Base-by-base conservation (phyloP, 2,797 vertebrate genomes). In the Gallirallus australis region DNA sequence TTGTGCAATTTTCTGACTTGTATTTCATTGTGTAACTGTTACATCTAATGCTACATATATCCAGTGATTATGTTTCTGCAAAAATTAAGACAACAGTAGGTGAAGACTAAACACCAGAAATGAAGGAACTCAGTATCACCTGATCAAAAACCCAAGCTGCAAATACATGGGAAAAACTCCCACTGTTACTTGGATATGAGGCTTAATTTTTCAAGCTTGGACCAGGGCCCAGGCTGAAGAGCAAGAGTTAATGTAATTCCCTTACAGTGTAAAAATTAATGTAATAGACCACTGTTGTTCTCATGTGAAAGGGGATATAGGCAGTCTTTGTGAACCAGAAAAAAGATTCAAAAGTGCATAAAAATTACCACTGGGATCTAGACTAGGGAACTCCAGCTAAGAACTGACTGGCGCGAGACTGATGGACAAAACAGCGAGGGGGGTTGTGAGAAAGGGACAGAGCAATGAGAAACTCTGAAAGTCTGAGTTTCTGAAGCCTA, bases 311-410 rank as follows among this genome's bases (percentile, higher is more conserved):
- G 35, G 82, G 48, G 19, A 84, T 79, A 82, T 47, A 90, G 39
- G 78, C 75, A 92, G 89, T 85, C 63, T 79, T 86, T 80, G 63
- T 92, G 86, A 93, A 94, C 30, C 31, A 89, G 40, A 68, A 35
- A 18, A 45, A 37, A 56, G 11, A 59, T n/a, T 56, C 10, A 64
- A 28, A 90, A 93, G 15, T 56, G n/a, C 40, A 77, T 52, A 63
- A 87, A 79, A 85, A 82, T 80, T 70, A 79, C 53, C 37, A 53
- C 10, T 73, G 70, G 53, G 56, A 84, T 76, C 64, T 40, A 85
- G 77, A 79, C 78, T 69, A 79, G 31, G 27, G 39, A 93, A 63
- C 21, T 92, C 48, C 61, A 84, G 37, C 63, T 86, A 73, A 79
- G 39, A 91, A 70, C 70, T 52, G 30, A 27, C 40, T 90, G 50